A percentile compares a stretch with the other conserved stretches of the same genome.
Evolutionary conservation across 2,797 vertebrate genomes (phyloP).

Genomic region (Cyclura pinguis): DNA sequence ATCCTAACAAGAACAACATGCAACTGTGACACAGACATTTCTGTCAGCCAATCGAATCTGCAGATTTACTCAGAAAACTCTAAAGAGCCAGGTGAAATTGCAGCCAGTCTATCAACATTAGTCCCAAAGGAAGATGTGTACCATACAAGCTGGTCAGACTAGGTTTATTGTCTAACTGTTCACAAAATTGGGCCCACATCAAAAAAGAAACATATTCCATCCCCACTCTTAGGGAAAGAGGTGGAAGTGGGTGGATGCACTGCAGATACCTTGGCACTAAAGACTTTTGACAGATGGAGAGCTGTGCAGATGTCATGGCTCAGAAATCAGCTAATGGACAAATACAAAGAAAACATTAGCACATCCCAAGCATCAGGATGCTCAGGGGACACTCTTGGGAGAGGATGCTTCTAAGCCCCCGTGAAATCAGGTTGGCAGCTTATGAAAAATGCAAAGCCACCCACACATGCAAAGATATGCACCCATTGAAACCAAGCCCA

Average conservation of each 20-base stretch:
- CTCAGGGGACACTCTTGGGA: neutral
- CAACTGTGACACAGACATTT: neutral
- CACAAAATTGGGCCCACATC: neutral
- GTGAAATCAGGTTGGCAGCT: conserved; percentile 51
- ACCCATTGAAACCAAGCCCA: neutral
- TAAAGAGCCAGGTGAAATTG: neutral
- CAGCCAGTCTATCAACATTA: neutral
- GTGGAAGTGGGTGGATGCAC: neutral
- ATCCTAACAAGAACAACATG: neutral
- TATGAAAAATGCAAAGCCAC: conserved; percentile 40
- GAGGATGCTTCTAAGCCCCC: conserved; percentile 16
- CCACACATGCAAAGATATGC: neutral
- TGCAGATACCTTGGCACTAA: neutral
- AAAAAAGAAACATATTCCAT: neutral
- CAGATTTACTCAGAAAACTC: neutral
- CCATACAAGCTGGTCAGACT: neutral
- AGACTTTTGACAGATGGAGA: conserved; percentile 36
- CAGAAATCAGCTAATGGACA: conserved; percentile 27
- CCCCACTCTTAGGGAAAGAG: neutral
- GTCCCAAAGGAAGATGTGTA: neutral
- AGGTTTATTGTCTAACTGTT: neutral
- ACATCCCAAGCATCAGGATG: conserved; percentile 9
- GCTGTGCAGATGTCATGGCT: conserved; percentile 12
- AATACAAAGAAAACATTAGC: conserved; percentile 26
- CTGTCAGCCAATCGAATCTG: neutral